phyloP scores from a whole-genome alignment of 2,113 vertebrate genomes.

The Corydoras maculifer region DNA sequence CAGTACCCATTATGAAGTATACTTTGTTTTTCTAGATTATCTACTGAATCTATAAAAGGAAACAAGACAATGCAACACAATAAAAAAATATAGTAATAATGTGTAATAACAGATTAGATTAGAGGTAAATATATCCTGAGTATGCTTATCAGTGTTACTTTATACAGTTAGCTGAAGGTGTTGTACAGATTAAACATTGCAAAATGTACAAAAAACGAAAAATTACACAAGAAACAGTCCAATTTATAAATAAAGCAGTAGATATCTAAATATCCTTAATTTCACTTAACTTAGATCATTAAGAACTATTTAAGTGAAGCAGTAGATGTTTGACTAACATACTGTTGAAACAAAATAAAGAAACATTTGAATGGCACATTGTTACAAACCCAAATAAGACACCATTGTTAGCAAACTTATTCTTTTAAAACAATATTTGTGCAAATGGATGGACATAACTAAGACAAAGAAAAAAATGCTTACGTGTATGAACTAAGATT shows the following conservation, averaged over 20 bases:
- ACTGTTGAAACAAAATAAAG: neutral
- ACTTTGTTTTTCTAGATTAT: neutral
- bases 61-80: neutral
- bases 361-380: neutral
- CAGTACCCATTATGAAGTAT: neutral
- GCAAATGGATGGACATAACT: neutral
- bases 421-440: neutral
- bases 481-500: constrained; percentile 70
- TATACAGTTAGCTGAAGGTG: neutral
- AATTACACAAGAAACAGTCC: too few species aligned
- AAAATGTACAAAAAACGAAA: neutral
- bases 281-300: too few species aligned
- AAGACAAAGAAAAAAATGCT: neutral
- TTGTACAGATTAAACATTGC: neutral
- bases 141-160: constrained; percentile 9
- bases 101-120: neutral
- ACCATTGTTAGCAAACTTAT: neutral
- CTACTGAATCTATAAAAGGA: neutral
- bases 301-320: too few species aligned
- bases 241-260: too few species aligned
- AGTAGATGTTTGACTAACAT: neutral
- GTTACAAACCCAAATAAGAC: neutral
- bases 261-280: too few species aligned
- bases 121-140: constrained; percentile 31
- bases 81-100: constrained; percentile 4